Conservation (phyloP, 2,888 invertebrate species). For the Dynastes tityus region DNA sequence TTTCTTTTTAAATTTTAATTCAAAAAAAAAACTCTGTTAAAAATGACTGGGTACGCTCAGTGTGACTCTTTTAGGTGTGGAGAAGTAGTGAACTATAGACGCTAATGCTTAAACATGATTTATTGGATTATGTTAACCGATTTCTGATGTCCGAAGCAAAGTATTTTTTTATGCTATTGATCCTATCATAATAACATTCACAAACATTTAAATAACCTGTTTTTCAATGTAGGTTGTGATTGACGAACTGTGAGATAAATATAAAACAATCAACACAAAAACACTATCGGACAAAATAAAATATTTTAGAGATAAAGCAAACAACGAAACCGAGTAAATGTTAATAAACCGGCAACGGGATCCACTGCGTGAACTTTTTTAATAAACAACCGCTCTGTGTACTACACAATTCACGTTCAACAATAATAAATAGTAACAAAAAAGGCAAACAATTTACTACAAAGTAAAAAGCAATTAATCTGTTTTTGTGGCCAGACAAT, state of each 20-base stretch:
- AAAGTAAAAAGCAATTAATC: conserved; percentile 67
- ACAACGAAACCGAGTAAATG: conserved; percentile 13
- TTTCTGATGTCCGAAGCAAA: no score
- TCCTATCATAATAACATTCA: no score
- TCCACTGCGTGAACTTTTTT: conserved; percentile 36
- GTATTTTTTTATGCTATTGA: no score
- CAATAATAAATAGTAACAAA: conserved; percentile 46
- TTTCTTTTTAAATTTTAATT: no score
- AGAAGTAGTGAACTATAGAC: no score
- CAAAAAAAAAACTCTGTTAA: no score
- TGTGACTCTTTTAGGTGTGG: no score
- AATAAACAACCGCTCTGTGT: conserved; percentile 34
- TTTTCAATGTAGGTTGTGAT: no score
- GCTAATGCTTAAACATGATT: no score
- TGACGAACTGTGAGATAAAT: background rate
- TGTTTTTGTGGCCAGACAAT: conserved; percentile 65
- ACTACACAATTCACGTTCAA: conserved; percentile 36
- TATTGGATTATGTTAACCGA: no score
- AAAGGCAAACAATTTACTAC: conserved; percentile 47
- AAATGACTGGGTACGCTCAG: no score
- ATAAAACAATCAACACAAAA: conserved; percentile 2
- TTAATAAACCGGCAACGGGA: conserved; percentile 42
- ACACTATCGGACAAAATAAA: conserved; percentile 9
- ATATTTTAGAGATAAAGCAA: conserved; percentile 12
- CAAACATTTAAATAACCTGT: no score